These are phyloP conservation scores for Caenorhabditis sp. DNA, from an alignment of 2,888 invertebrate genomes.

Conservation along the genomic window DNA sequence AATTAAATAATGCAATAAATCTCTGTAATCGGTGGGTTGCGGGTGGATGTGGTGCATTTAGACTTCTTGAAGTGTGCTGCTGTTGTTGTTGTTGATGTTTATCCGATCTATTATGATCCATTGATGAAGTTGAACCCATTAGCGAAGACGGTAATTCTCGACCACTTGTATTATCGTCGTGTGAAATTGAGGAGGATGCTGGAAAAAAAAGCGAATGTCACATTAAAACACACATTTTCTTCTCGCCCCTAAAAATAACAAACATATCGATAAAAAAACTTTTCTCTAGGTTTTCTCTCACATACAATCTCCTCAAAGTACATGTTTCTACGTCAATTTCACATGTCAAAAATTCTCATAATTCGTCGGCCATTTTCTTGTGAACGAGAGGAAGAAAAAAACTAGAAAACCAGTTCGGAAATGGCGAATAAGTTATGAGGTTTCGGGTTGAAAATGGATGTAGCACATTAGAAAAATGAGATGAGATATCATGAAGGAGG, in stretches of 20 bases:
- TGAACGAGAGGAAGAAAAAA: too few species aligned
- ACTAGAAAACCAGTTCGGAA: too few species aligned
- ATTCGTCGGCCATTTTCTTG: too few species aligned
- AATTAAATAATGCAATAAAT: slow-evolving; percentile 51
- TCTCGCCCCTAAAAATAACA: too few species aligned
- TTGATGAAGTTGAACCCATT: slow-evolving; percentile 28
- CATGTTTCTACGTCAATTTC: not conserved
- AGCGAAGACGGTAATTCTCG: slow-evolving; percentile 27
- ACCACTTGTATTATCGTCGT: slow-evolving; percentile 31
- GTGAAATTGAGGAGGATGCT: slow-evolving; percentile 37
- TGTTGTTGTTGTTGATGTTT: not conserved
- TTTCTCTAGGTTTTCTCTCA: too few species aligned
- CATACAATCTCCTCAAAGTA: slow-evolving; percentile 12
- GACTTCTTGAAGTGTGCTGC: slow-evolving; percentile 29
- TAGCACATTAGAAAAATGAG: slow-evolving; percentile 15
- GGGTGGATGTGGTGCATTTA: slow-evolving; percentile 46
- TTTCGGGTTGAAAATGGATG: slow-evolving; percentile 7
- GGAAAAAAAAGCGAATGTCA: too few species aligned
- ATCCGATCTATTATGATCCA: slow-evolving; percentile 1
- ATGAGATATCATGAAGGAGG: not conserved
- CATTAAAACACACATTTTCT: too few species aligned
- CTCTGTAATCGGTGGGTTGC: slow-evolving; percentile 50
- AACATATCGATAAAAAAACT: too few species aligned
- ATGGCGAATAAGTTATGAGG: not conserved
- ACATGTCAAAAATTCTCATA: too few species aligned